Percentiles rank a stretch among this genome's conserved stretches.
Conservation (phyloP, 1,140 invertebrate genomes). For the Trachymyrmex septentrionalis region DNA sequence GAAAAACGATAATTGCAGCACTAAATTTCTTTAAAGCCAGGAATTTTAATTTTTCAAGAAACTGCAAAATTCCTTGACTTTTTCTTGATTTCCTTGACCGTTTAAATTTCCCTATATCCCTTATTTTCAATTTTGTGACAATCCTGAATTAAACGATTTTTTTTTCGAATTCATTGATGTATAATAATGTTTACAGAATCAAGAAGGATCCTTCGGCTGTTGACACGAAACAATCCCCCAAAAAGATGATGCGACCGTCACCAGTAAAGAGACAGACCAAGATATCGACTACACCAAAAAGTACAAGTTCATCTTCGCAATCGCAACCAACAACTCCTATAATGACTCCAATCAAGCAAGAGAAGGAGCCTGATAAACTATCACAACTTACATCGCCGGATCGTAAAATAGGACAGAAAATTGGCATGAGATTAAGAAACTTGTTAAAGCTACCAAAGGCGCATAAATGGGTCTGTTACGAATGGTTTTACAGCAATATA, state of each 20-base stretch:
- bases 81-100: no score
- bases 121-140: no score
- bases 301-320: constrained; percentile 71
- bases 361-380: constrained; percentile 83
- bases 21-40: no score
- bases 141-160: background rate
- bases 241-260: constrained; percentile 87
- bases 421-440: constrained; percentile 96
- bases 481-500: constrained; percentile 99
- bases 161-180: background rate
- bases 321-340: constrained; percentile 82
- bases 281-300: constrained; percentile 76
- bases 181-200: constrained; percentile 74
- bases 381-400: constrained; percentile 88
- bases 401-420: constrained; percentile 94
- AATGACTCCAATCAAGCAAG: constrained; percentile 86
- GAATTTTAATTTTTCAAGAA: no score
- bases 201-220: constrained; percentile 83
- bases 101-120: no score
- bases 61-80: no score
- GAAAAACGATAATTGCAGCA: no score
- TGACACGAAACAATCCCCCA: constrained; percentile 84
- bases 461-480: constrained; percentile 99
- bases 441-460: constrained; percentile 99
- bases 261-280: constrained; percentile 88